These are phyloP conservation scores for Sander vitreus DNA, from an alignment of 2,113 vertebrate species.

Conservation along the genomic window DNA sequence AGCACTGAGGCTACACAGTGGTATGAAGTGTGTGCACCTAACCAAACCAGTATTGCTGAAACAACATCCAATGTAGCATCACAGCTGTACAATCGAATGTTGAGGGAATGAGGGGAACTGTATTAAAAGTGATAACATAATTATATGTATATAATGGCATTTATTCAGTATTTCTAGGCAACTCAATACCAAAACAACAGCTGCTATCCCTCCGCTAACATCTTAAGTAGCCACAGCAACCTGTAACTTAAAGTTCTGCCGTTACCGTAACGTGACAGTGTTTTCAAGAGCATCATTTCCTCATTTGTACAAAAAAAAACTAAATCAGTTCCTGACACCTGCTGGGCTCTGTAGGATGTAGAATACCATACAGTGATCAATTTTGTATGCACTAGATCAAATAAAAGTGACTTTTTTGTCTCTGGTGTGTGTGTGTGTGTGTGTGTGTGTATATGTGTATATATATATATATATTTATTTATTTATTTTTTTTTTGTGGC, in stretches of 20 bases:
- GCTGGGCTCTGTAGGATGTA: neutral
- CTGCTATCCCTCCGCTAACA: no score
- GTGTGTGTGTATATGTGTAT: constrained; percentile 5
- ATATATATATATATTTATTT: no score
- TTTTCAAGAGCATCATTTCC: neutral
- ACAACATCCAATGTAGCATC: neutral
- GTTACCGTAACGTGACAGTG: neutral
- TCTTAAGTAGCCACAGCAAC: no score
- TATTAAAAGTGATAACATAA: neutral
- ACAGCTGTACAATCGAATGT: no score
- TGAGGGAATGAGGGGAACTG: neutral
- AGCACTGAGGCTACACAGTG: neutral
- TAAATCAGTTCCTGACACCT: neutral
- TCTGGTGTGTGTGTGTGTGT: constrained; percentile 30
- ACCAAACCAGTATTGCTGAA: neutral
- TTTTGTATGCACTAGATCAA: neutral
- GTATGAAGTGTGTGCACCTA: no score
- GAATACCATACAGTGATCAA: neutral
- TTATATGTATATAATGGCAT: neutral
- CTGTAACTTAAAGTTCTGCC: no score
- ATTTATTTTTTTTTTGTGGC: neutral
- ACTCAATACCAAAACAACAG: neutral
- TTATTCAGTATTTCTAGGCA: neutral
- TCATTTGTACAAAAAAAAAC: neutral
- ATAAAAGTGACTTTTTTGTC: neutral